phyloP scores from a whole-genome alignment of 2,113 vertebrate genomes.

The Ornithorhynchus anatinus region DNA sequence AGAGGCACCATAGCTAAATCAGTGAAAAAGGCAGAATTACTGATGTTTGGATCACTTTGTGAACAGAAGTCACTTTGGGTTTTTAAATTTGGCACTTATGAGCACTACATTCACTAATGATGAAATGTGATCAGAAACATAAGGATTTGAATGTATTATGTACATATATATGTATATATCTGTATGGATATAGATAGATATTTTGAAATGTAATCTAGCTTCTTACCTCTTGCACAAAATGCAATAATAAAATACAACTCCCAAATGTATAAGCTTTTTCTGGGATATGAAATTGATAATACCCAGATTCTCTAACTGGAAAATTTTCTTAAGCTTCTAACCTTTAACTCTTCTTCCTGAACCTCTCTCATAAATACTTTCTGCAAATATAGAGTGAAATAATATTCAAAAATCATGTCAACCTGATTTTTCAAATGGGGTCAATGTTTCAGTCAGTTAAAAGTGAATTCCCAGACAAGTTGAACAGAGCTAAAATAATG shows the following conservation, averaged over 20 bases:
- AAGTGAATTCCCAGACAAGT: not conserved
- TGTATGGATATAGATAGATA: not conserved
- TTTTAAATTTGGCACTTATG: no score
- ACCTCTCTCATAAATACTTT: not conserved
- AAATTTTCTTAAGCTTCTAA: not conserved
- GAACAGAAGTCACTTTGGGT: no score
- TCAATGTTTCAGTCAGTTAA: not conserved
- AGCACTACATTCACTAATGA: no score
- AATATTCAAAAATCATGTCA: not conserved
- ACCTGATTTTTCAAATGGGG: not conserved
- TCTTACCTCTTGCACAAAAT: constrained; percentile 24
- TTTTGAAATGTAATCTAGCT: not conserved
- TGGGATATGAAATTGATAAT: constrained; percentile 26
- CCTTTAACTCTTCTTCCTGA: not conserved
- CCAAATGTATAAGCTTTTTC: constrained; percentile 10
- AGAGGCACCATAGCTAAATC: no score
- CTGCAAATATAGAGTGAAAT: constrained; percentile 16
- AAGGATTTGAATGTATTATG: not conserved
- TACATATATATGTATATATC: not conserved
- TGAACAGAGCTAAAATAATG: not conserved
- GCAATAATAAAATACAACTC: constrained; percentile 32
- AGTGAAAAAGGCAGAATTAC: no score
- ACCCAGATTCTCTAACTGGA: not conserved
- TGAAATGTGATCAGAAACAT: not conserved
- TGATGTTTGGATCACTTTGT: no score